These are phyloP conservation scores for Cosmia trapezina DNA, from an alignment of 2,888 invertebrate genomes.

Conservation along the genomic window DNA sequence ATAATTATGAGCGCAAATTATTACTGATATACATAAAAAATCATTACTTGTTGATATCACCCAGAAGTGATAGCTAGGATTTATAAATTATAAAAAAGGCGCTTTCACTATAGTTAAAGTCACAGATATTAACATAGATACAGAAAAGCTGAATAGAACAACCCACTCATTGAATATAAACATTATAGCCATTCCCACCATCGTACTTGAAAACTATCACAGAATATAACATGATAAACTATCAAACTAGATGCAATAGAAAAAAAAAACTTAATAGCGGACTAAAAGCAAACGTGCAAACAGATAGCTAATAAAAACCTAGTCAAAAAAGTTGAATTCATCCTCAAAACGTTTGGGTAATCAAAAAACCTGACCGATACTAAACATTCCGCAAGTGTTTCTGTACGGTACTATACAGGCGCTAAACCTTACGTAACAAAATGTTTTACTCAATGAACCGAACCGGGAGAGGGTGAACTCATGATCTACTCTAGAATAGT, in stretches of 20 bases:
- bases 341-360: not conserved
- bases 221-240: not conserved
- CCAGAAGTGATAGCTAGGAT: not conserved
- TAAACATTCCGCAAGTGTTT: slow-evolving; percentile 7
- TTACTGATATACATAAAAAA: not conserved
- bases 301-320: not conserved
- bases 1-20: slow-evolving; percentile 8
- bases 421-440: slow-evolving; percentile 65
- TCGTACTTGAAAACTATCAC: slow-evolving; percentile 5
- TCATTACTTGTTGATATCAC: not conserved
- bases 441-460: slow-evolving; percentile 73
- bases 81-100: not conserved
- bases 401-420: slow-evolving; percentile 15
- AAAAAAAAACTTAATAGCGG: not conserved
- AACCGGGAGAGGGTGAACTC: slow-evolving; percentile 70
- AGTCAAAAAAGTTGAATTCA: not conserved
- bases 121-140: not conserved
- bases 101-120: not conserved
- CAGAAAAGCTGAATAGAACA: not conserved
- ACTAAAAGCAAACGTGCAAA: not conserved
- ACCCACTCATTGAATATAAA: not conserved
- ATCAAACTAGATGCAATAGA: not conserved
- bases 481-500: slow-evolving; percentile 77
- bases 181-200: not conserved
- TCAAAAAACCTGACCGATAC: slow-evolving; percentile 7